Base-by-base conservation (phyloP, 1,140 invertebrate species). In the Schmidtea mediterranea region DNA sequence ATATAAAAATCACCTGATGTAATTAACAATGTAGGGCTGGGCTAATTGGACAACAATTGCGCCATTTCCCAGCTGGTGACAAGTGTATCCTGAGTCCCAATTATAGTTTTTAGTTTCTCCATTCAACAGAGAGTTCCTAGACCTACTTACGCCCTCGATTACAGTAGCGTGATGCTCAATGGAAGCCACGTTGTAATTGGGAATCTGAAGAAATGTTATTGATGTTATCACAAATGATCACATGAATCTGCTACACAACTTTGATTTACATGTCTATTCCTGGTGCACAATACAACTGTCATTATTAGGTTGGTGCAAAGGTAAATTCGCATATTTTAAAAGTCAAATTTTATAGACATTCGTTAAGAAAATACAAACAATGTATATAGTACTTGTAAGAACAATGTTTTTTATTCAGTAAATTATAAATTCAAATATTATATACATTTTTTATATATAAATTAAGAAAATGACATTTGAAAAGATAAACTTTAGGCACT, bases 11-110 rank as follows among this genome's bases (percentile, higher is more conserved):
- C 65, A 77, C 76, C 81, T 75, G 72, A 94, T 78, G 6, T 81
- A 84, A 43, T 77, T 75, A 47, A 95, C 74, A 52, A 89, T 73
- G 64, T 89, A 95, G 1, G 90, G 89, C 67, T 97, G 90, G 16
- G 82, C 81, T 51, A 97, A 72, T 68, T 94, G 86, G 49, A 97
- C 76, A 52, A 84, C 72, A 59, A 97, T 94, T 52, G 77, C 75
- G 24, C 89, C 87, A 57, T 79, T 84, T 52, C 87, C 86, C 36
- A 98, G 69, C 68, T 97, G 89, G 72, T 97, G 90, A 65, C 87
- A 95, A 1, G 87, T 95, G 65, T 95, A 97, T 43, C 90, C 84
- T 52, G 77, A 82, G 64, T 97, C 87, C 87, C 87, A 95, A 70
- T 95, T 84, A 67, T 97, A 97, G 62, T 80, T 77, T 53, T 77